A percentile compares a stretch with the other conserved stretches of the same genome.
Evolutionary conservation across 2,797 vertebrate genomes (phyloP).

Genomic region (Paguma larvata): DNA sequence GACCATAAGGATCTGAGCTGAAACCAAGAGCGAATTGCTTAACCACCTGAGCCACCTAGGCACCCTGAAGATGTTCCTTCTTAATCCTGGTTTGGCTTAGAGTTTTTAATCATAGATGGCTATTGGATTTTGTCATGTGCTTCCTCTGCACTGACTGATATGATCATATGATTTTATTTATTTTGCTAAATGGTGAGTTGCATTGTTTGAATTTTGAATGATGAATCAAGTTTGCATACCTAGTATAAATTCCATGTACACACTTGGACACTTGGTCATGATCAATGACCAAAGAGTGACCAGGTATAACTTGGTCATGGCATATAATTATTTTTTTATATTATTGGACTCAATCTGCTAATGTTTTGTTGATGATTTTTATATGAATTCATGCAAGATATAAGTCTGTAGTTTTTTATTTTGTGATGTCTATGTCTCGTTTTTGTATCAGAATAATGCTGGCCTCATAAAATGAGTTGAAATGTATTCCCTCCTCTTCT

Average conservation of each 20-base stretch:
- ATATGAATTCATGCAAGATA: neutral
- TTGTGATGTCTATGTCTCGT: neutral
- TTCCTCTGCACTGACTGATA: neutral
- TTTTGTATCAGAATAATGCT: conserved; percentile 1
- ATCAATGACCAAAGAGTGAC: neutral
- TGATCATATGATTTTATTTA: neutral
- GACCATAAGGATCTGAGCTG: neutral
- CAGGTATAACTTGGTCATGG: neutral
- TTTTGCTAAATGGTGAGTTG: neutral
- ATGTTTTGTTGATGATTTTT: conserved; percentile 36
- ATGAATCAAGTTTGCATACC: neutral
- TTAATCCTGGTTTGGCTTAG: neutral
- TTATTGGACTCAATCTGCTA: neutral
- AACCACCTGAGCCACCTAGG: neutral
- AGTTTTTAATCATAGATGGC: neutral
- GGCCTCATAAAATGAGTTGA: neutral
- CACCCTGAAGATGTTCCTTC: neutral
- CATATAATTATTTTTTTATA: neutral
- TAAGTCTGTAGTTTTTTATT: neutral
- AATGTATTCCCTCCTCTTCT: neutral
- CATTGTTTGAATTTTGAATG: neutral
- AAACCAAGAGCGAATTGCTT: neutral
- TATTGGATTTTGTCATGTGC: neutral
- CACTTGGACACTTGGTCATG: neutral
- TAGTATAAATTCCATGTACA: conserved; percentile 1